Percentiles rank a stretch among this genome's conserved stretches.
Conservation (phyloP, 2,113 vertebrate species). For the Daphoenositta chrysoptera region DNA sequence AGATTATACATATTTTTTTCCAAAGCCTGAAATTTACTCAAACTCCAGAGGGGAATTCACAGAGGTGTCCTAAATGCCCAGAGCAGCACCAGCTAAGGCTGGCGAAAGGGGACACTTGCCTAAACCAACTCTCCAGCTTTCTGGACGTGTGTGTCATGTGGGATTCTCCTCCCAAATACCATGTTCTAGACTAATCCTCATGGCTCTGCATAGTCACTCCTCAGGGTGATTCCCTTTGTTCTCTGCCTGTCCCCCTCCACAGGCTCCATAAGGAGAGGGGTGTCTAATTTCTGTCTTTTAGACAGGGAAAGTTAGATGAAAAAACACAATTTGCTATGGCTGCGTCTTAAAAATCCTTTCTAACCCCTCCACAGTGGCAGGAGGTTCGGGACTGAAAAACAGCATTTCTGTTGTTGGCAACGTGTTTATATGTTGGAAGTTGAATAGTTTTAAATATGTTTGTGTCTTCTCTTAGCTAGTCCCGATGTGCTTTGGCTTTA, state of each 20-base stretch:
- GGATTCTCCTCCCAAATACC: background rate
- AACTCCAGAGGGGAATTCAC: background rate
- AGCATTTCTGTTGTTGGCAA: background rate
- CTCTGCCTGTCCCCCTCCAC: background rate
- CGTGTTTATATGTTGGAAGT: accelerated
- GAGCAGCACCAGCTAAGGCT: background rate
- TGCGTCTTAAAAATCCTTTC: background rate
- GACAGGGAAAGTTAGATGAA: background rate
- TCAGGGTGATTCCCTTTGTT: background rate
- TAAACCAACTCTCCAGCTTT: background rate
- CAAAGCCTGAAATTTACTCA: background rate
- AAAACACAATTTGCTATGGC: background rate
- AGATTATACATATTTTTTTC: background rate
- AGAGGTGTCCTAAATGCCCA: background rate
- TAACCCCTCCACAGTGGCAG: background rate
- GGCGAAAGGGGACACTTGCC: background rate
- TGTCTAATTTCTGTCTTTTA: background rate
- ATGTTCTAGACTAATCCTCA: background rate
- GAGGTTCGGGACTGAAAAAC: background rate
- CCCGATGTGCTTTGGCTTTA: background rate
- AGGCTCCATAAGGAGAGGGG: background rate
- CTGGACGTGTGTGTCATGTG: background rate
- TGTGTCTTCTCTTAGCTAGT: background rate
- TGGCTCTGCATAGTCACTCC: background rate
- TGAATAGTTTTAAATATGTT: background rate